Evolutionary conservation across 2,113 vertebrate genomes (phyloP), one percentile per base, ranked within the genome.

Genomic region (Leucosticte australis): DNA sequence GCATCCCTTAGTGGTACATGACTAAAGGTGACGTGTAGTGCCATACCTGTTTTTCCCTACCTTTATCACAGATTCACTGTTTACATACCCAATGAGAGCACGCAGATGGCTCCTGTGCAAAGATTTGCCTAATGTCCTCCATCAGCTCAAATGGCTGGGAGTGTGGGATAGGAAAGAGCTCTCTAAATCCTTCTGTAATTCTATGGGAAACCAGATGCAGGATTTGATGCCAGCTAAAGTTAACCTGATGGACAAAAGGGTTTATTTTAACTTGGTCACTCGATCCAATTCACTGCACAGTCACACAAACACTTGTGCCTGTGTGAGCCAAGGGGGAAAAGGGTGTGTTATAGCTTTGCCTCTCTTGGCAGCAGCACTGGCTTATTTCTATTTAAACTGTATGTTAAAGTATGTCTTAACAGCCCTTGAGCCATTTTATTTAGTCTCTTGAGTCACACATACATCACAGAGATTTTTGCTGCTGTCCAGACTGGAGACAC

Each of bases 181-280:
- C 56, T 41, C 60, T 90, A 83, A 92, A 78, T 63, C 39, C 53
- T 83, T 74, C 56, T 74, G 47, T n/a, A 55, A 75, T 63, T 83
- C 83, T 90, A 10, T 19, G 69, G 73, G 60, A 96, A 93, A 91
- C 35, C 86, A 90, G 64, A 88, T 44, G 80, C 52, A 83, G 86
- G 47, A 78, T 87, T 68, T 92, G 73, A 95, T 78, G 68, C 30
- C 76, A 84, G 69, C 60, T 87, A 83, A 92, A 93, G 89, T 78
- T 90, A 94, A 89, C 83, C 33, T 67, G 52, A 47, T 87, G 47
- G 86, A 89, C 92, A 91, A 94, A 96, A 87, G 52, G 26, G 77
- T 94, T 97, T 95, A 93, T 95, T 97, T 97, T 92, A 84, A 94
- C 91, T 94, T 52, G 57, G 94, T 91, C 76, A 93, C 80, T 94